phyloP scores from a whole-genome alignment of 53 echinoderm and acorn worm species.

The Henricia sp. region DNA sequence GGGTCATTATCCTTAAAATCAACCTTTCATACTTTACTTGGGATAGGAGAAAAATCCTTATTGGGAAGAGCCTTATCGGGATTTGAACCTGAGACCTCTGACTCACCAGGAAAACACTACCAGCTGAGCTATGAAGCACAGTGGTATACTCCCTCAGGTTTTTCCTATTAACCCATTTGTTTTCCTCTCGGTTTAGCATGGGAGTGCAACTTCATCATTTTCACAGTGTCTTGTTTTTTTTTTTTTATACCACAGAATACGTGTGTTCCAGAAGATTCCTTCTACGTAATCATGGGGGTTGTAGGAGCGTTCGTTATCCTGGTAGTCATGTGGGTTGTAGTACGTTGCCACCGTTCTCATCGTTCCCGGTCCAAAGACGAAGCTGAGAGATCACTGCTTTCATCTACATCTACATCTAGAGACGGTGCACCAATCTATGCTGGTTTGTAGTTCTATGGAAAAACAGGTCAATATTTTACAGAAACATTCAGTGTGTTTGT shows the following conservation, averaged over 20 bases:
- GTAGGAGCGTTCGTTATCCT: neutral
- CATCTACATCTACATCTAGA: conserved; percentile 1
- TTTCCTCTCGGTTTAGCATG: too few relatives aligned
- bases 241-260: conserved; percentile 19
- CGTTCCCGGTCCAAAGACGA: neutral
- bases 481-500: neutral
- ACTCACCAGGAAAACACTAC: too few relatives aligned
- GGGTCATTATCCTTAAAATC: too few relatives aligned
- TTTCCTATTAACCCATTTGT: too few relatives aligned
- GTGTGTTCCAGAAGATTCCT: conserved; percentile 55
- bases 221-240: neutral
- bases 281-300: conserved; percentile 52
- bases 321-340: too few relatives aligned
- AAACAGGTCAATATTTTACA: neutral
- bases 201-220: neutral
- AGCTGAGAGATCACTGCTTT: conserved; percentile 47
- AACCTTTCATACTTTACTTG: too few relatives aligned
- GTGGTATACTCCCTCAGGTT: too few relatives aligned
- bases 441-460: conserved; percentile 66
- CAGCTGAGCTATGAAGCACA: too few relatives aligned
- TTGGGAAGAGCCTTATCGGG: too few relatives aligned
- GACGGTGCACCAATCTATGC: conserved; percentile 64
- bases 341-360: conserved; percentile 3
- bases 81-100: too few relatives aligned
- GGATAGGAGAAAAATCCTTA: too few relatives aligned